A percentile compares a stretch with the other conserved stretches of the same genome.
phyloP scores from a whole-genome alignment of 2,888 invertebrate species.

The Chymomyza caudatula region DNA sequence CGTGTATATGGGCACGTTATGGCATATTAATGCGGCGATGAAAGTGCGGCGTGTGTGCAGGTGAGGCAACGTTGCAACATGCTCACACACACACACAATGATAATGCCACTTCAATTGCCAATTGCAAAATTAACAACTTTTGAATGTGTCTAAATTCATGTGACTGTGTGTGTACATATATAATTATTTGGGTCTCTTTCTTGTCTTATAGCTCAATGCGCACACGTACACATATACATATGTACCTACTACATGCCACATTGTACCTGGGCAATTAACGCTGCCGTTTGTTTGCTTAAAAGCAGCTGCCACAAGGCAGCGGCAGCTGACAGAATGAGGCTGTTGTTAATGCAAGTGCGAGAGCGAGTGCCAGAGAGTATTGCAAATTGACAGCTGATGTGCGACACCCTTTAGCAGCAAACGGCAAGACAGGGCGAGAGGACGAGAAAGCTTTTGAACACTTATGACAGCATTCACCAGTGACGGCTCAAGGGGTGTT shows the following conservation, averaged over 20 bases:
- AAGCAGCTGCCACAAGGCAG: conserved; percentile 44
- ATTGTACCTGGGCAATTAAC: conserved; percentile 67
- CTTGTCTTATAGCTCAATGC: background rate
- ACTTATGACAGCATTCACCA: too few relatives aligned
- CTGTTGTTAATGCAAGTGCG: conserved; percentile 33
- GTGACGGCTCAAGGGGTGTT: too few relatives aligned
- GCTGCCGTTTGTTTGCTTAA: conserved; percentile 32
- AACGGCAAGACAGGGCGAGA: too few relatives aligned
- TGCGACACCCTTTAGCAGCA: background rate
- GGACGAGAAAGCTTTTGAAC: too few relatives aligned
- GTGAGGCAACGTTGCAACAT: conserved; percentile 19
- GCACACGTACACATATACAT: background rate
- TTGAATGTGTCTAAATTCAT: conserved; percentile 3
- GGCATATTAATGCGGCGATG: conserved; percentile 13
- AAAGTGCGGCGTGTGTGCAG: conserved; percentile 27
- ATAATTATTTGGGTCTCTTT: conserved; percentile 48
- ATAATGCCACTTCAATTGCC: conserved; percentile 9
- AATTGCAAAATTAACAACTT: conserved; percentile 61
- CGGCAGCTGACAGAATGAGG: conserved; percentile 42
- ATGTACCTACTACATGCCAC: conserved; percentile 21
- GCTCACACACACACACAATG: background rate
- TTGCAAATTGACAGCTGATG: conserved; percentile 25
- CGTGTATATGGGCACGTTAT: conserved; percentile 49
- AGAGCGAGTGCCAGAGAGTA: conserved; percentile 35
- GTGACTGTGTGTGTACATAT: background rate